These are phyloP conservation scores for Cotesia vestalis DNA, from an alignment of 1,140 invertebrate genomes.

Conservation along the genomic window DNA sequence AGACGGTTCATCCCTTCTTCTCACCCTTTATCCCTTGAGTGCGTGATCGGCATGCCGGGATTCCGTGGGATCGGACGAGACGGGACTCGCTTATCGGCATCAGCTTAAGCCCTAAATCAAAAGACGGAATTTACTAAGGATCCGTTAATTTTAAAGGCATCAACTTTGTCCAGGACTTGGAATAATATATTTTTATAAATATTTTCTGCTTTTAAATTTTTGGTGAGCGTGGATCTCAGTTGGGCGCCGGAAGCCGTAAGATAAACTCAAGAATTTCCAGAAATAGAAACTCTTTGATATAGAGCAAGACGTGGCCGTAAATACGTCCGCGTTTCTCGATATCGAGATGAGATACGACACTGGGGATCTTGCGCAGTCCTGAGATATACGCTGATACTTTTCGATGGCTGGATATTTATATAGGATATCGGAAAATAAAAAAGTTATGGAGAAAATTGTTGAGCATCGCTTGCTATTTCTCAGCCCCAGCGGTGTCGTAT, in stretches of 20 bases:
- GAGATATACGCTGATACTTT: constrained; percentile 43
- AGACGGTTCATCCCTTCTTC: constrained; percentile 56
- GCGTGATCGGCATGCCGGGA: constrained; percentile 64
- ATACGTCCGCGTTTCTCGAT: constrained; percentile 49
- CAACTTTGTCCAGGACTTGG: constrained; percentile 14
- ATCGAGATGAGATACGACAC: constrained; percentile 48
- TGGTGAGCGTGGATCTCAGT: no score
- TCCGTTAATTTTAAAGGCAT: constrained; percentile 25
- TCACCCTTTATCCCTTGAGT: constrained; percentile 33
- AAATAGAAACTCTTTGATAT: constrained; percentile 34
- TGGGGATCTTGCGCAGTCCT: constrained; percentile 28
- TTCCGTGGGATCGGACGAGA: constrained; percentile 50
- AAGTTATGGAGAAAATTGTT: constrained; percentile 26
- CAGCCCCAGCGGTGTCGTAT: constrained; percentile 67
- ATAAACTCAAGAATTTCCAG: constrained; percentile 1
- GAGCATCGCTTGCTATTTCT: constrained; percentile 58
- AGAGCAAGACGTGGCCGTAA: constrained; percentile 50
- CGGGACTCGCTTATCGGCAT: constrained; percentile 54
- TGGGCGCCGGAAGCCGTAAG: not conserved
- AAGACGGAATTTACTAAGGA: constrained; percentile 30
- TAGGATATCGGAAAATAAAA: constrained; percentile 13
- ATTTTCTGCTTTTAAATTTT: not conserved
- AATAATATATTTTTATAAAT: constrained; percentile 4
- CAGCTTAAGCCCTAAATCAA: constrained; percentile 33
- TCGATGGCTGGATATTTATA: constrained; percentile 30